phyloP scores from a whole-genome alignment of 2,797 vertebrate species.

The Protonibea diacanthus region DNA sequence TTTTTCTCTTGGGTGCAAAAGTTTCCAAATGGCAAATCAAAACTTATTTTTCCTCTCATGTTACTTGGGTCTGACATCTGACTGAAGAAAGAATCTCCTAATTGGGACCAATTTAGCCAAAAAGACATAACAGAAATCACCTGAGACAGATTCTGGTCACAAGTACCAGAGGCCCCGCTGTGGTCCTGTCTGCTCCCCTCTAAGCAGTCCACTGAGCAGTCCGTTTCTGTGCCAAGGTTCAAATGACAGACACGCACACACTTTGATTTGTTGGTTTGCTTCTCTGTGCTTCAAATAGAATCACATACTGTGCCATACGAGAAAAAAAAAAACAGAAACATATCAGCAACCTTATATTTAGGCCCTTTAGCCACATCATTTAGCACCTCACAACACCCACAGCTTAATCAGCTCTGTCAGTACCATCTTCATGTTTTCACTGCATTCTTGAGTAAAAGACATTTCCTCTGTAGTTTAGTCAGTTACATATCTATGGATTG shows the following conservation, averaged over 20 bases:
- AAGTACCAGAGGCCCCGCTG: constrained; percentile 1
- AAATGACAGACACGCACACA: constrained; percentile 41
- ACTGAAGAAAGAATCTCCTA: constrained; percentile 24
- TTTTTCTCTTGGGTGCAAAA: constrained; percentile 17
- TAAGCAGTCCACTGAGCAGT: constrained; percentile 8
- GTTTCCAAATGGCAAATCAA: constrained; percentile 37
- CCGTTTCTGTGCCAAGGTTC: constrained; percentile 34
- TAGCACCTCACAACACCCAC: constrained; percentile 53
- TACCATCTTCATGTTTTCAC: constrained; percentile 45
- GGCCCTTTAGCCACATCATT: constrained; percentile 59
- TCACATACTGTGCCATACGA: constrained; percentile 43
- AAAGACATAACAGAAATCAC: constrained; percentile 14
- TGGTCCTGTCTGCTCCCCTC: constrained; percentile 11
- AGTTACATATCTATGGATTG: constrained; percentile 49
- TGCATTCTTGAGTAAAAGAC: constrained; percentile 40
- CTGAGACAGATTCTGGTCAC: constrained; percentile 25
- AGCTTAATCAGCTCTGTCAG: constrained; percentile 63
- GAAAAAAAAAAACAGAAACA: constrained; percentile 42
- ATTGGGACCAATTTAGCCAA: constrained; percentile 29
- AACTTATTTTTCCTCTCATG: constrained; percentile 10
- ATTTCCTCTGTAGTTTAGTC: constrained; percentile 45
- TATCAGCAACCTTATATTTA: constrained; percentile 55
- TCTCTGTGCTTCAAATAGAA: constrained; percentile 47
- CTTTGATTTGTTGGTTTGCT: constrained; percentile 39
- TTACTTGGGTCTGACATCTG: constrained; percentile 25